Base-by-base conservation (phyloP, 2,888 invertebrate genomes). In the Rhabditophanes sp. region DNA sequence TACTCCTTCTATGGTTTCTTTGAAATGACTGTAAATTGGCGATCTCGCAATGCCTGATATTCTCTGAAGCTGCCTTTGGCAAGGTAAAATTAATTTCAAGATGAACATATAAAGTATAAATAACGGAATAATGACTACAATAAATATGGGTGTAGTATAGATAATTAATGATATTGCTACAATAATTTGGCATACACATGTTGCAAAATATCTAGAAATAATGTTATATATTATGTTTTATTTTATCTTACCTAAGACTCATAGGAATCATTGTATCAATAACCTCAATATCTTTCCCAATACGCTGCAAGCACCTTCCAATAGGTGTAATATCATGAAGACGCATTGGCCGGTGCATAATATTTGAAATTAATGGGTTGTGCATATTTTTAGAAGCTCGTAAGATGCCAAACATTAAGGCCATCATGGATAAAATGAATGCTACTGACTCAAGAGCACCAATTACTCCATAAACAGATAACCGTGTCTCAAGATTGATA, bases 11-110 rank as follows among this genome's bases (percentile, higher is more conserved):
- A 62, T 47, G 4, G 57, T 46, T 25, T 62, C 62, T n/a, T 54
- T 49, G 23, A 62, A 62, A 35, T 64, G 58, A 7, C 54, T 56
- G 30, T 50, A 62, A 25, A 62, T 58, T 3, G 62, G 62, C 7
- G 61, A 64, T 5, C 62, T 39, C 29, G 39, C 47, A 6, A 46
- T 46, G 32, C 48, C 48, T 35, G 56, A 55, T 6, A 62, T 37
- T 16, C 62, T 42, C 35, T 53, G 53, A 33, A 64, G 39, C 31
- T 93, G 93, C 9, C 90, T 9, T 2, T 17, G n/a, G 14, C 27
- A 27, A 27, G 33, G 33, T 31, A 31, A 4, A 33, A 24, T 82
- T 70, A 9, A 37, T 41, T 48, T 48, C 48, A 58, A 39, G 6
- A 58, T 40, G 16, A 48, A 30, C 15, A 48, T 35, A 35, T 57